phyloP scores from a whole-genome alignment of 2,888 invertebrate genomes.

The Unio delphinus region DNA sequence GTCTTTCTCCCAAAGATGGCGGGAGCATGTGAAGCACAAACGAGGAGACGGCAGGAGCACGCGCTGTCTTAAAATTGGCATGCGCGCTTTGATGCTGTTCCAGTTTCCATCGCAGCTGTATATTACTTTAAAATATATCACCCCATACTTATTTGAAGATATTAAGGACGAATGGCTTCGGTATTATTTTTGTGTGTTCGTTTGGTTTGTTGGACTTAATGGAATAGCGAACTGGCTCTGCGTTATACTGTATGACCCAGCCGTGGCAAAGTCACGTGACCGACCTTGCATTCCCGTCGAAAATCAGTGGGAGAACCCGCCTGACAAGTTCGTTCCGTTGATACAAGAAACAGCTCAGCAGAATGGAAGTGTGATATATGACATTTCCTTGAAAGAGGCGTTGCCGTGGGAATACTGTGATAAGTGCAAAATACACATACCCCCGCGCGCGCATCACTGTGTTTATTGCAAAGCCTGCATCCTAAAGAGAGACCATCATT shows the following conservation, averaged over 20 bases:
- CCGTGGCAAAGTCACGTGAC: slow-evolving; percentile 11
- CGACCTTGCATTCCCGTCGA: slow-evolving; percentile 7
- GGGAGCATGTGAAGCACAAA: background rate
- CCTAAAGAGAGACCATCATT: slow-evolving; percentile 64
- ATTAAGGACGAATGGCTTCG: slow-evolving; percentile 24
- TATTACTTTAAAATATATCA: slow-evolving; percentile 21
- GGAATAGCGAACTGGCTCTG: slow-evolving; percentile 33
- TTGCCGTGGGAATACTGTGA: slow-evolving; percentile 36
- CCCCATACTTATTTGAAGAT: slow-evolving; percentile 27
- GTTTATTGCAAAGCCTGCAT: slow-evolving; percentile 58
- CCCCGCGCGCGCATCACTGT: slow-evolving; percentile 59
- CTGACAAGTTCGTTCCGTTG: slow-evolving; percentile 14
- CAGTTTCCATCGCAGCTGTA: slow-evolving; percentile 28
- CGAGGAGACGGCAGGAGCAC: slow-evolving; percentile 6
- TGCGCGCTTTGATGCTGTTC: slow-evolving; percentile 19
- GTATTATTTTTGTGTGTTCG: slow-evolving; percentile 41
- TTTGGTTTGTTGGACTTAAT: slow-evolving; percentile 17
- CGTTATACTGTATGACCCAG: slow-evolving; percentile 25
- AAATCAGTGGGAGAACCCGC: slow-evolving; percentile 14
- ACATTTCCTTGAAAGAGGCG: too few relatives aligned
- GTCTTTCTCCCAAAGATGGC: slow-evolving; percentile 13
- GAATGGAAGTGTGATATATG: background rate
- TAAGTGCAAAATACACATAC: slow-evolving; percentile 39
- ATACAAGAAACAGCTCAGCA: slow-evolving; percentile 1
- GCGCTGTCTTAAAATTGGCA: slow-evolving; percentile 3